phyloP scores from a whole-genome alignment of 2,113 vertebrate species.

The Alectura lathami region DNA sequence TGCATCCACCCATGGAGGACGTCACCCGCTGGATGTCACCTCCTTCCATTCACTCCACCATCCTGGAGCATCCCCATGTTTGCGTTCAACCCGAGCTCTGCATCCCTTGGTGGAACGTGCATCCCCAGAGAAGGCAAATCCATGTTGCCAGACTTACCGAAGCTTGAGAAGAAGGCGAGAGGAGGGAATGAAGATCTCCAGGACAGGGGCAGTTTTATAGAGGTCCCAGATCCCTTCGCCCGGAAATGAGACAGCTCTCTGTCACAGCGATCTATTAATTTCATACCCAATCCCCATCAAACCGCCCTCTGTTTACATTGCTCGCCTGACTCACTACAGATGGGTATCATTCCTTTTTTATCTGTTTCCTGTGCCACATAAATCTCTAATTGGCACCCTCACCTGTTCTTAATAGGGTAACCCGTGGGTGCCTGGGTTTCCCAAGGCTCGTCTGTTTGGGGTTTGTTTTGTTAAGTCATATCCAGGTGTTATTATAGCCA shows the following conservation, averaged over 20 bases:
- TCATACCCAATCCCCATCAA: neutral
- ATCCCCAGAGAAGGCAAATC: neutral
- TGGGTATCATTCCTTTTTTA: neutral
- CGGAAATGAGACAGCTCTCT: constrained; percentile 12
- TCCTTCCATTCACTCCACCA: neutral
- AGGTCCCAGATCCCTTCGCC: neutral
- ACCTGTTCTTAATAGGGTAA: neutral
- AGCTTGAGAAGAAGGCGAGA: neutral
- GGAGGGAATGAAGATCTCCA: neutral
- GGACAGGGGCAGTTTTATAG: neutral
- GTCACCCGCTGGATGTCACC: fast-evolving
- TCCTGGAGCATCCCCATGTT: fast-evolving
- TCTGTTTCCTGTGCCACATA: constrained; percentile 31
- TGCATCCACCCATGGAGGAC: fast-evolving
- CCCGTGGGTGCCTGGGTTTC: neutral
- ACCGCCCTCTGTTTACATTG: neutral
- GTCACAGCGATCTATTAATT: neutral
- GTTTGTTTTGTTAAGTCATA: neutral
- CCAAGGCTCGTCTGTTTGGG: neutral
- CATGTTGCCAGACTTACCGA: neutral
- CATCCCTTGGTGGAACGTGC: fast-evolving
- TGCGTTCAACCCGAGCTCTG: fast-evolving
- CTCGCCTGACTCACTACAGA: neutral
- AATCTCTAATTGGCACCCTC: constrained; percentile 6
- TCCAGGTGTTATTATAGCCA: neutral